phyloP scores from a whole-genome alignment of 2,888 invertebrate species.

The Dichetophora obliterata region DNA sequence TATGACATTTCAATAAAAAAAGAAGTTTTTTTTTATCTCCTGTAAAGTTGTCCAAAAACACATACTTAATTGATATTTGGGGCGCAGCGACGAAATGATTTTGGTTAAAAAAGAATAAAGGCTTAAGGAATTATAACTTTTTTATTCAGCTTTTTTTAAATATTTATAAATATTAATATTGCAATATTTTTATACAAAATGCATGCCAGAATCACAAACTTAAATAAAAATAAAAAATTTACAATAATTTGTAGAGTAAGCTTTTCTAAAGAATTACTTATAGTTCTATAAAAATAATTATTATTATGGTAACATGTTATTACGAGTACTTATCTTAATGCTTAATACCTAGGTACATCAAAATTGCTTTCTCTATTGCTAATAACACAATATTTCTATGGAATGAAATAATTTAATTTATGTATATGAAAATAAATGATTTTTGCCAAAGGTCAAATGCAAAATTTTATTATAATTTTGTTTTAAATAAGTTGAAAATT shows the following conservation, averaged over 20 bases:
- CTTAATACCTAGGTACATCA: slow-evolving; percentile 23
- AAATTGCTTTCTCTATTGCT: slow-evolving; percentile 24
- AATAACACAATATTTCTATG: slow-evolving; percentile 23
- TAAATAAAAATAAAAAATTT: slow-evolving; percentile 18
- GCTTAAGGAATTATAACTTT: not conserved
- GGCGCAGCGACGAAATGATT: no score
- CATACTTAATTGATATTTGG: no score
- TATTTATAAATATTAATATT: not conserved
- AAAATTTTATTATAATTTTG: no score
- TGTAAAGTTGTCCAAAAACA: no score
- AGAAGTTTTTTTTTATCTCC: no score
- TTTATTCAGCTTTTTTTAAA: not conserved
- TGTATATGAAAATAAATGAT: not conserved
- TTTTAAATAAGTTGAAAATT: not conserved
- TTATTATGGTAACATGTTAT: not conserved
- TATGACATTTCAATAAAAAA: no score
- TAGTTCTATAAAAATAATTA: slow-evolving; percentile 9
- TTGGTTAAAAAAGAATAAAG: no score
- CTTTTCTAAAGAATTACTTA: not conserved
- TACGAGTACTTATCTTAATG: slow-evolving; percentile 7
- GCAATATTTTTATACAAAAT: slow-evolving; percentile 24
- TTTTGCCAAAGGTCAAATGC: not conserved
- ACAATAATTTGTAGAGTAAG: not conserved
- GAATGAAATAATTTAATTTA: not conserved
- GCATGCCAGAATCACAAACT: not conserved